phyloP scores from a whole-genome alignment of 2,888 invertebrate species.

The Napeogenes sylphis region DNA sequence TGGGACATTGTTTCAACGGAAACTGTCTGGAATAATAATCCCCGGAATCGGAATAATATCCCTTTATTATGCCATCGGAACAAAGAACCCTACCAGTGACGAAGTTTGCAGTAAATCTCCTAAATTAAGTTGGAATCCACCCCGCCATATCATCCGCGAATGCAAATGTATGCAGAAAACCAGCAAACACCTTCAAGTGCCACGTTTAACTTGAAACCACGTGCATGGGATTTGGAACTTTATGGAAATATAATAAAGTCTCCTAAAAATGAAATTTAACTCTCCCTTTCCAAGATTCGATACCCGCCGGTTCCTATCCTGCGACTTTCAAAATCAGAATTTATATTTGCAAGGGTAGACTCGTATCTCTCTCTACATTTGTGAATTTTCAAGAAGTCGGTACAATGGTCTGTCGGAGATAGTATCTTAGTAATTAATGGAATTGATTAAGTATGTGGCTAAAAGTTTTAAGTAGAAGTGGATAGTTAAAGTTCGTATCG shows the following conservation, averaged over 20 bases:
- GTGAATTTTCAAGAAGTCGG: slow-evolving; percentile 9
- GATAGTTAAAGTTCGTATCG: no score
- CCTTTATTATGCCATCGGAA: slow-evolving; percentile 12
- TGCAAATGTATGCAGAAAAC: slow-evolving; percentile 40
- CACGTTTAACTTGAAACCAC: slow-evolving; percentile 1
- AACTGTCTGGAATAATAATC: slow-evolving; percentile 17
- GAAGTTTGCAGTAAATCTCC: slow-evolving; percentile 37
- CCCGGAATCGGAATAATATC: slow-evolving; percentile 17
- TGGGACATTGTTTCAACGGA: slow-evolving; percentile 15
- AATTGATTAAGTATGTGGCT: no score
- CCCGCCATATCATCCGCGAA: slow-evolving; percentile 32
- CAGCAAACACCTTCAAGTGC: slow-evolving; percentile 26
- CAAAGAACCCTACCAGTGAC: slow-evolving; percentile 22
- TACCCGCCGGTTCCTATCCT: slow-evolving; percentile 32
- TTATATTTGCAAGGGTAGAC: slow-evolving; percentile 26
- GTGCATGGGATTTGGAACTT: slow-evolving; percentile 13
- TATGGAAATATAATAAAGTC: slow-evolving; percentile 16
- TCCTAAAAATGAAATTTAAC: neutral
- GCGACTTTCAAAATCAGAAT: slow-evolving; percentile 24
- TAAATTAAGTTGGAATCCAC: slow-evolving; percentile 39
- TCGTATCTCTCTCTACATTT: slow-evolving; percentile 25
- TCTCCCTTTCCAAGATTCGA: slow-evolving; percentile 36
- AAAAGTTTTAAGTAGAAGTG: no score
- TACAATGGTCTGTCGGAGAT: neutral
- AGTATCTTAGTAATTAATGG: no score